Evolutionary conservation across 2,797 vertebrate genomes (phyloP).

Genomic region (Galagoides demidoff): DNA sequence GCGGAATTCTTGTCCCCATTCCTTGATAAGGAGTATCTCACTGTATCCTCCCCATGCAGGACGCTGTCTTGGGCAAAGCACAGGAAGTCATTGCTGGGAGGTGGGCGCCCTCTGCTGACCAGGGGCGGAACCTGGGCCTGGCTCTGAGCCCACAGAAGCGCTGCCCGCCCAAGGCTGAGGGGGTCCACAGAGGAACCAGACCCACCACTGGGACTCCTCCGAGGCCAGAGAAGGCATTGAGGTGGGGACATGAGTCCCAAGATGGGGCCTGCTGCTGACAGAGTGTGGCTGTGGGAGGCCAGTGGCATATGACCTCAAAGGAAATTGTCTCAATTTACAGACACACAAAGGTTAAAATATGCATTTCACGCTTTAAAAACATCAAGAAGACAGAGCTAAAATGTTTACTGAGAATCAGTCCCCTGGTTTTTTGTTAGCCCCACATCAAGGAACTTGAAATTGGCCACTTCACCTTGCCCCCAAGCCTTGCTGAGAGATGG

Average conservation of each 20-base stretch:
- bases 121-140: fast-evolving
- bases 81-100: background rate
- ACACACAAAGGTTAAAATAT: background rate
- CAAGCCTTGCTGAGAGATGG: background rate
- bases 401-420: background rate
- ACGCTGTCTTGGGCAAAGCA: background rate
- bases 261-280: background rate
- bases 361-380: background rate
- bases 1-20: background rate
- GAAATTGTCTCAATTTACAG: background rate
- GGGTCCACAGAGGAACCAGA: background rate
- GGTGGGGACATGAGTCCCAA: background rate
- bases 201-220: background rate
- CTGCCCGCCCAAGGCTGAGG: background rate
- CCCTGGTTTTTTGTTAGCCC: background rate
- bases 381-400: background rate
- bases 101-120: background rate
- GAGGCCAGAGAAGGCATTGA: background rate
- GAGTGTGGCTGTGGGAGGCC: background rate
- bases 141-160: background rate
- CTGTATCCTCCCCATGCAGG: too few relatives aligned
- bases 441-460: background rate
- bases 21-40: background rate
- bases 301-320: background rate
- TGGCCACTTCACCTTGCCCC: background rate